Conservation (phyloP, 2,888 invertebrate species). For the Cantharis rufa region DNA sequence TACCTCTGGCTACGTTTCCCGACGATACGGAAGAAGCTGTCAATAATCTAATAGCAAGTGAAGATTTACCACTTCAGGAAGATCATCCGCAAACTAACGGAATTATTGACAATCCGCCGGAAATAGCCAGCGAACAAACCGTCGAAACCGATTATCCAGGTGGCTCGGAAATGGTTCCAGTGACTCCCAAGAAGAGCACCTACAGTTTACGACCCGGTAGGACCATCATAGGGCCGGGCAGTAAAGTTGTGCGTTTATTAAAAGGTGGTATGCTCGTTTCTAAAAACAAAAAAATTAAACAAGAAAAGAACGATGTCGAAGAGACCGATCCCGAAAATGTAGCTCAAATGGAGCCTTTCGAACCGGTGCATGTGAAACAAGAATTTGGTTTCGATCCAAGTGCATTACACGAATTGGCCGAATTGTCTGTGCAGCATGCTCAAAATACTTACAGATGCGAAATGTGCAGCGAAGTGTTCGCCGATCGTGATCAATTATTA, state of each 20-base stretch:
- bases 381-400: conserved; percentile 52
- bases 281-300: conserved; percentile 44
- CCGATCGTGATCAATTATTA: conserved; percentile 72
- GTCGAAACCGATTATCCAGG: conserved; percentile 42
- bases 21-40: conserved; percentile 49
- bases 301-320: conserved; percentile 40
- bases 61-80: conserved; percentile 38
- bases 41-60: conserved; percentile 36
- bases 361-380: conserved; percentile 1
- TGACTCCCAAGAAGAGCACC: conserved; percentile 18
- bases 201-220: conserved; percentile 48
- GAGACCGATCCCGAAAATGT: conserved; percentile 51
- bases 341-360: background rate
- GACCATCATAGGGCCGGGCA: conserved; percentile 52
- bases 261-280: conserved; percentile 55
- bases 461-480: conserved; percentile 79
- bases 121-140: conserved; percentile 47
- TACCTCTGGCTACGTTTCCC: conserved; percentile 60
- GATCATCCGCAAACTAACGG: conserved; percentile 47
- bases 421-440: conserved; percentile 57
- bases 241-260: conserved; percentile 51
- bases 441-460: conserved; percentile 71
- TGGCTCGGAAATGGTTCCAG: conserved; percentile 42
- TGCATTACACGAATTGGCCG: conserved; percentile 58
- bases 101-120: conserved; percentile 42